Conservation (phyloP, 2,797 vertebrate genomes). For the Monodelphis domestica region DNA sequence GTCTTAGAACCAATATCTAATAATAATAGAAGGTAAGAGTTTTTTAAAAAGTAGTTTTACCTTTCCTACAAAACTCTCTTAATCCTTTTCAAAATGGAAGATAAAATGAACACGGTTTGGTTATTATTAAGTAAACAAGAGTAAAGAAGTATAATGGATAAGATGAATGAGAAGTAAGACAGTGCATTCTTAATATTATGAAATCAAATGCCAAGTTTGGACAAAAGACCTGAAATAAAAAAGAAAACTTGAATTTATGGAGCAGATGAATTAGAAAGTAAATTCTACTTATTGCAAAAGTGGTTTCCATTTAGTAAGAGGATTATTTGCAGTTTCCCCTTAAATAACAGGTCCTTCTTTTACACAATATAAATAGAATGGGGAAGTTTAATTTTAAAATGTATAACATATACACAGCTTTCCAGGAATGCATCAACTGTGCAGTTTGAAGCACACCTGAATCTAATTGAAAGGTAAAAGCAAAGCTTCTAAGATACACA, state of each 20-base stretch:
- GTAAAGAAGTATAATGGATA: accelerated
- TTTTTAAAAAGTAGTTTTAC: too few relatives aligned
- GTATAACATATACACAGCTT: background rate
- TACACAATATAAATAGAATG: background rate
- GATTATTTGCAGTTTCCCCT: background rate
- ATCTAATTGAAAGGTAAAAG: conserved; percentile 24
- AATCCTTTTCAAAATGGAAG: background rate
- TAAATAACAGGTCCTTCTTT: background rate
- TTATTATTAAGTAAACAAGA: background rate
- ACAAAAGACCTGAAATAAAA: background rate
- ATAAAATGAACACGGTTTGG: background rate
- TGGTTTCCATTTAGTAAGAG: background rate
- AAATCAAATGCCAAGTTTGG: too few relatives aligned
- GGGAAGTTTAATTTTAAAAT: background rate
- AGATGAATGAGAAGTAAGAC: background rate
- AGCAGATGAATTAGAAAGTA: background rate
- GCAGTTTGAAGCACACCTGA: background rate
- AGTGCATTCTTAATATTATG: background rate
- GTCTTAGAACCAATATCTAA: too few relatives aligned
- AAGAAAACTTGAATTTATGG: background rate
- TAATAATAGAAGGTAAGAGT: too few relatives aligned
- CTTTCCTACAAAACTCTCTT: background rate
- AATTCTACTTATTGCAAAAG: background rate
- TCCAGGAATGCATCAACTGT: background rate
- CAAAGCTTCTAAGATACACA: conserved; percentile 13